Percentiles rank a stretch among this genome's conserved stretches.
These are phyloP conservation scores for Lasioglossum baleicum DNA, from an alignment of 1,140 invertebrate genomes.

Conservation along the genomic window DNA sequence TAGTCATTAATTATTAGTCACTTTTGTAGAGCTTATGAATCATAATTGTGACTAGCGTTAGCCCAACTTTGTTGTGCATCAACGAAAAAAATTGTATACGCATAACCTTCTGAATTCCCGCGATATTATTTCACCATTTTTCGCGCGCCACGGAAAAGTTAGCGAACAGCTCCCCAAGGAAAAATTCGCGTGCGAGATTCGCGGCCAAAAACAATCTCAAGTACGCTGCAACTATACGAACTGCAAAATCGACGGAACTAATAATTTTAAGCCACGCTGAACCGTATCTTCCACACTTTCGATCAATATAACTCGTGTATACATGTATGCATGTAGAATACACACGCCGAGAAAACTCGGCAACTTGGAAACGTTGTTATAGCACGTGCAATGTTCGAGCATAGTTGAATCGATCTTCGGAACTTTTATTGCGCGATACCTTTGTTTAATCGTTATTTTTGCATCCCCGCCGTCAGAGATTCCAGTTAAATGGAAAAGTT, in stretches of 20 bases:
- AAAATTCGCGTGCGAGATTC: neutral
- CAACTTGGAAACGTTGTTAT: slow-evolving; percentile 25
- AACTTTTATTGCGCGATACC: slow-evolving; percentile 35
- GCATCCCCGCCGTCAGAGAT: neutral
- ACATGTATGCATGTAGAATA: neutral
- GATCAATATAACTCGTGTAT: slow-evolving; percentile 10
- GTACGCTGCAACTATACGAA: neutral
- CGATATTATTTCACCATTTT: neutral
- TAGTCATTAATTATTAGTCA: too few species aligned
- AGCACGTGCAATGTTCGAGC: slow-evolving; percentile 3
- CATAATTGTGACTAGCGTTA: too few species aligned
- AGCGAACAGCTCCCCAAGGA: neutral
- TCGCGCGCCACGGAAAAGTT: neutral
- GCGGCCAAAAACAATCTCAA: slow-evolving; percentile 1
- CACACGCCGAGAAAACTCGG: neutral
- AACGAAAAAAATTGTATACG: too few species aligned
- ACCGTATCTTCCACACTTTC: neutral
- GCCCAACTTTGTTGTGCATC: too few species aligned
- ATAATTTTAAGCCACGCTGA: slow-evolving; percentile 9
- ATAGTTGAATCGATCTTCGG: slow-evolving; percentile 12
- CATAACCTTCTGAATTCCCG: too few species aligned
- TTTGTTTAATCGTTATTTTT: slow-evolving; percentile 29
- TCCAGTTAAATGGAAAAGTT: neutral
- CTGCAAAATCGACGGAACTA: slow-evolving; percentile 24
- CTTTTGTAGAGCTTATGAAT: too few species aligned